Evolutionary conservation across 2,113 vertebrate genomes (phyloP), one percentile per base, ranked within the genome.

Genomic region (Platichthys stellatus): DNA sequence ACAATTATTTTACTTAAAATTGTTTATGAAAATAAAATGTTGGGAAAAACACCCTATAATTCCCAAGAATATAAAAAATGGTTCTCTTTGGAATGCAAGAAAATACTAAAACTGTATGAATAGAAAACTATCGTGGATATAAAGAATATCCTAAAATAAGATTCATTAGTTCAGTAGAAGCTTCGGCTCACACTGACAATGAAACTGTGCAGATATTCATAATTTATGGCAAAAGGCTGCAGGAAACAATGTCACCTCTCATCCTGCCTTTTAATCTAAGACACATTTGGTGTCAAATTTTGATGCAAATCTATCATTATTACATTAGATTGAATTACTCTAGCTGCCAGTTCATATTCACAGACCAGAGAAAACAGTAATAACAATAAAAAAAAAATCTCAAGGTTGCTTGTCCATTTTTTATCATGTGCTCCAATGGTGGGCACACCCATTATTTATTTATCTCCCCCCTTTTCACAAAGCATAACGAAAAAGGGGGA

Each of bases 291-390:
- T 74, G 20, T 58, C 71, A 43, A 17, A 65, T 26, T 56, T 18
- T 28, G 23, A 76, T 69, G 38, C 6, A 63, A 43, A 69, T 62
- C 21, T 43, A 9, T 40, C 3, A 58, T 47, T 74, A 7, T 74
- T 21, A 64, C 15, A 45, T 64, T 47, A 45, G 7, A 45, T 53
- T 23, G 2, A 2, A 40, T 54, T 72, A 43, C 28, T 45, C 21
- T 28, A 28, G 28, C 57, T 45, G 21, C 23, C 65, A 28, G 28
- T 69, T 47, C 31, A 63, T 35, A 15, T 23, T 43, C 5, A 20
- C 9, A 24, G 38, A 47, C 53, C 18, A 49, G 10, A 31, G 21
- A 35, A 51, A 45, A 56, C 40, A 28, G 56, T 28, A 20, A 53
- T 21, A 43, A 43, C 7, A 54, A 21, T 10, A 54, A 20, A 54